A percentile compares a stretch with the other conserved stretches of the same genome.
phyloP scores from a whole-genome alignment of 1,140 invertebrate genomes.

The Cyphomyrmex costatus region DNA sequence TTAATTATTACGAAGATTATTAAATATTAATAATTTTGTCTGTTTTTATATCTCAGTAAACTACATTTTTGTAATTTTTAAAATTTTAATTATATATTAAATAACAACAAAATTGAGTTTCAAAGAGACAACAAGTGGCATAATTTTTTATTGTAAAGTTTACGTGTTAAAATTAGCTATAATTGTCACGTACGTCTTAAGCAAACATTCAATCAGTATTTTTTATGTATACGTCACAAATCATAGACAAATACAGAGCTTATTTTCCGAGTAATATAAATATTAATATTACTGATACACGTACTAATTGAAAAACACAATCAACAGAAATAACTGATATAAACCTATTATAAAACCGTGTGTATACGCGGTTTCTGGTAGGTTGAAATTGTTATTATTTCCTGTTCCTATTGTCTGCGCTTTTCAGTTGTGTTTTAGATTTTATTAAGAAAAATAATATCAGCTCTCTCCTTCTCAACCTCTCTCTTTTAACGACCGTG shows the following conservation, averaged over 20 bases:
- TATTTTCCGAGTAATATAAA: slow-evolving; percentile 21
- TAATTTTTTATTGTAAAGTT: not conserved
- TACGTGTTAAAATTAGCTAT: not conserved
- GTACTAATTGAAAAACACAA: no score
- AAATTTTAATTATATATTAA: not conserved
- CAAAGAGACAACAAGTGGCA: not conserved
- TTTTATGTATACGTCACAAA: slow-evolving; percentile 9
- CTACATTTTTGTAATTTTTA: not conserved
- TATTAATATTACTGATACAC: not conserved
- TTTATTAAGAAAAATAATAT: not conserved
- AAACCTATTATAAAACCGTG: no score
- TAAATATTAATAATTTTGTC: not conserved
- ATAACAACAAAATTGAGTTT: not conserved
- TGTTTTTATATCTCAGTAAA: not conserved
- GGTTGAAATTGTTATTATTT: no score
- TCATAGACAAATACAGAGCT: not conserved
- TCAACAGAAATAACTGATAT: no score
- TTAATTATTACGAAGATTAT: not conserved
- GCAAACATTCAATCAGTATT: not conserved
- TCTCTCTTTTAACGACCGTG: slow-evolving; percentile 35
- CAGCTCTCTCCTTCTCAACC: not conserved
- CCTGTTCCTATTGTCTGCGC: no score
- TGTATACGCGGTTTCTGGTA: no score
- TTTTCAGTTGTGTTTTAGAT: no score
- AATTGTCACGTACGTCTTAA: not conserved